Evolutionary conservation across 2,113 vertebrate genomes (phyloP), one percentile per base, ranked within the genome.

Genomic region (Forbesichthys agassizii): DNA sequence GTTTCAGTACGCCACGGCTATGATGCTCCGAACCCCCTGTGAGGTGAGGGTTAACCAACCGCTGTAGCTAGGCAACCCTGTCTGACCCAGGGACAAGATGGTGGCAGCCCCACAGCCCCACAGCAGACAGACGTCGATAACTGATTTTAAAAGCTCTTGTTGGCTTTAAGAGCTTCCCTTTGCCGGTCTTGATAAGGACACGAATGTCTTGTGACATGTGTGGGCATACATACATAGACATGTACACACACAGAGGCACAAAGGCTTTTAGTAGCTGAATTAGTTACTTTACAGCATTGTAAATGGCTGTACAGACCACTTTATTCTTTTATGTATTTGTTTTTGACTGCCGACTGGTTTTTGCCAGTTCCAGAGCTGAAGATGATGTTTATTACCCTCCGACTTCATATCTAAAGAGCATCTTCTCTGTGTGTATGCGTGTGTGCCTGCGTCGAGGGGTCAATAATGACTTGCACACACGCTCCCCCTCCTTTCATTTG

Each of bases 41-140:
- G 73, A 84, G 83, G 73, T 80, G 69, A 88, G 76, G 80, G 52
- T 33, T 55, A 77, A 66, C 70, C 33, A 48, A 65, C 11, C 18
- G 54, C 69, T 9, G 86, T 88, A 75, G 47, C 88, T 78, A 80
- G 71, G 87, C 86, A 88, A 90, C 85, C 65, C 0, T 48, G 71
- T 67, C 0, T 48, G 71, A 52, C 9, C 1, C 73, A 72, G 76
- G 80, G 69, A 86, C 84, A 86, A 74, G 71, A 71, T 74, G 81
- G 79, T 75, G 87, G 86, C 84, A 27, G 27, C 27, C 27, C 27
- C 20, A 20, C 20, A 20, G 20, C 85, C 83, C 84, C 76, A 3
- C 55, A 83, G 66, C 77, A 75, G 81, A 73, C 75, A 80, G 68
- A 82, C 86, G 86, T 89, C 88, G 90, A 88, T 87, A 87, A 85